Base-by-base conservation (phyloP, 1,140 invertebrate genomes). In the Bathynomus jamesi region DNA sequence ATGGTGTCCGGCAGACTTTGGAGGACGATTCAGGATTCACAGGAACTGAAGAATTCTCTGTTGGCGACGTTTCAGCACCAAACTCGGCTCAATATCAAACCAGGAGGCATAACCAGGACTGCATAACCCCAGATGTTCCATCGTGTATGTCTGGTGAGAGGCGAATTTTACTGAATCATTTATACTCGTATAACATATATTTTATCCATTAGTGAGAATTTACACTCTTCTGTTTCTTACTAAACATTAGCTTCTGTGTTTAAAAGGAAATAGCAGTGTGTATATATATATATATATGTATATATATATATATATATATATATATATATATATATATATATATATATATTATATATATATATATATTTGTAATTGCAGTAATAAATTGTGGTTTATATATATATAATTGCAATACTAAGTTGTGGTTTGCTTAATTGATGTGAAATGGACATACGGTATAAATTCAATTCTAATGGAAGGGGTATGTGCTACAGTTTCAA, bases 101-200 rank as follows among this genome's bases (percentile, higher is more conserved):
- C 28, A 29, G 80, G 82, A 73, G 78, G 81, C 53, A 61, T 61
- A 40, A 75, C 72, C 31, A 75, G 32, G 78, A 80, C 69, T 81
- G 82, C 24, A 78, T 80, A n/a, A 83, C 81, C 7, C 82, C 81
- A 10, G 83, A 84, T 21, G 80, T 80, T 65, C 83, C 83, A 4
- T 84, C 83, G 0, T 84, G 82, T 69, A 79, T 82, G 21, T 84
- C 83, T 0, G 81, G 75, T 76, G 10, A 69, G 67, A n/a, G n/a
- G n/a, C n/a, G n/a, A n/a, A n/a, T n/a, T n/a, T n/a, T n/a, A n/a
- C n/a, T n/a, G n/a, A n/a, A n/a, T n/a, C n/a, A n/a, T n/a, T n/a
- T n/a, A n/a, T n/a, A n/a, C n/a, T n/a, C n/a, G n/a, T n/a, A n/a
- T n/a, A n/a, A n/a, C n/a, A n/a, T n/a, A n/a, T n/a, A n/a, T n/a